Evolutionary conservation across 2,888 invertebrate species (phyloP).

Genomic region (Cryptus armator): DNA sequence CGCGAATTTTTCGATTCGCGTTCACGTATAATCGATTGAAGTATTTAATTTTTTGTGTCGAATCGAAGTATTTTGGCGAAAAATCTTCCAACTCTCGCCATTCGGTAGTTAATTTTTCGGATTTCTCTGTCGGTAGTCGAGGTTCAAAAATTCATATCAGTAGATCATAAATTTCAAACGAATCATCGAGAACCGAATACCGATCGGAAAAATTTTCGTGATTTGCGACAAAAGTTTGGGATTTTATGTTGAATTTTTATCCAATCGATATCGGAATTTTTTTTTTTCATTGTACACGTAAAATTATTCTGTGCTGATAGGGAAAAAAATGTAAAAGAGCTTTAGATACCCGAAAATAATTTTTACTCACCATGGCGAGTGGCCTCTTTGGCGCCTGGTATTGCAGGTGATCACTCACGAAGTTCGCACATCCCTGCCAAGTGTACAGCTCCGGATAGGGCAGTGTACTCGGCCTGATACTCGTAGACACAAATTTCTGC

Average conservation of each 20-base stretch:
- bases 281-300: background rate
- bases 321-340: slow-evolving; percentile 29
- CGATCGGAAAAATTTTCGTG: slow-evolving; percentile 13
- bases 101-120: slow-evolving; percentile 40
- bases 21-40: slow-evolving; percentile 40
- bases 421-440: slow-evolving; percentile 90
- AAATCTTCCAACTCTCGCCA: background rate
- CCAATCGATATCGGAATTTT: background rate
- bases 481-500: slow-evolving; percentile 96
- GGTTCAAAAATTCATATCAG: slow-evolving; percentile 67
- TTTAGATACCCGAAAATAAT: slow-evolving; percentile 34
- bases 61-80: slow-evolving; percentile 16
- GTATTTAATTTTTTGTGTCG: slow-evolving; percentile 10
- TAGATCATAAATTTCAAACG: slow-evolving; percentile 51
- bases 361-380: slow-evolving; percentile 89
- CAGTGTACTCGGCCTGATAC: slow-evolving; percentile 92
- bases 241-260: background rate
- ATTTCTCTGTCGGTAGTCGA: slow-evolving; percentile 55
- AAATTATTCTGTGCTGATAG: slow-evolving; percentile 47
- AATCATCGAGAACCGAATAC: slow-evolving; percentile 29
- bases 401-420: slow-evolving; percentile 92
- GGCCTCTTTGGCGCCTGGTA: slow-evolving; percentile 90
- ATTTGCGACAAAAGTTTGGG: slow-evolving; percentile 2
- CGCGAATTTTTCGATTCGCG: slow-evolving; percentile 2
- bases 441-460: slow-evolving; percentile 90